A percentile compares a stretch with the other conserved stretches of the same genome.
These are phyloP conservation scores for Phoxinus dragarum DNA, from an alignment of 2,797 vertebrate species.

Conservation along the genomic window DNA sequence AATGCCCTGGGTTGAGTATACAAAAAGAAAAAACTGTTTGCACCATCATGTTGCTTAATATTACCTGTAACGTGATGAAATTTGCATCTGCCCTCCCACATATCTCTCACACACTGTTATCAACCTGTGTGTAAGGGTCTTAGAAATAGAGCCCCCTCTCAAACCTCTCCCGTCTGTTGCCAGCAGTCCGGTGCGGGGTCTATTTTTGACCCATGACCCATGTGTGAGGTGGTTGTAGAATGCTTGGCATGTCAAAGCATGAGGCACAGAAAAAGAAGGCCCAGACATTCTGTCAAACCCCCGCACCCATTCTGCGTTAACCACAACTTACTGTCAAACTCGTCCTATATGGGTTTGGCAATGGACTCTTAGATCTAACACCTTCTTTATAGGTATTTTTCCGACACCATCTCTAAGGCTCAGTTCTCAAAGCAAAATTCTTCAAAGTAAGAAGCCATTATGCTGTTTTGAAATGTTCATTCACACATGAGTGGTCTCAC, in stretches of 20 bases:
- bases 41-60: background rate
- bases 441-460: background rate
- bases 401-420: background rate
- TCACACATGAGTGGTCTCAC: background rate
- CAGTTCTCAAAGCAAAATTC: background rate
- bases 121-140: constrained; percentile 4
- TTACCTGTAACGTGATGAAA: background rate
- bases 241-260: constrained; percentile 52
- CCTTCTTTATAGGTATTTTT: constrained; percentile 6
- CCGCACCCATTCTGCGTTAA: background rate
- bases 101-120: background rate
- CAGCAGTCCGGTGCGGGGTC: constrained; percentile 27
- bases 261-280: background rate
- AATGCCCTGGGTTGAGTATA: background rate
- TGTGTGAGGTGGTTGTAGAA: constrained; percentile 55
- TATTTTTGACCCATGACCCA: constrained; percentile 58
- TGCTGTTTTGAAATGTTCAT: constrained; percentile 19
- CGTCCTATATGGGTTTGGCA: background rate
- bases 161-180: constrained; percentile 13
- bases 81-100: background rate
- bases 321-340: constrained; percentile 31
- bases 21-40: background rate
- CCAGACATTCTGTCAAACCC: constrained; percentile 37
- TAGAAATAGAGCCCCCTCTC: constrained; percentile 15
- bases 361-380: constrained; percentile 13